A percentile compares a stretch with the other conserved stretches of the same genome.
Evolutionary conservation across 2,888 invertebrate species (phyloP).

Genomic region (Phlogophora meticulosa): DNA sequence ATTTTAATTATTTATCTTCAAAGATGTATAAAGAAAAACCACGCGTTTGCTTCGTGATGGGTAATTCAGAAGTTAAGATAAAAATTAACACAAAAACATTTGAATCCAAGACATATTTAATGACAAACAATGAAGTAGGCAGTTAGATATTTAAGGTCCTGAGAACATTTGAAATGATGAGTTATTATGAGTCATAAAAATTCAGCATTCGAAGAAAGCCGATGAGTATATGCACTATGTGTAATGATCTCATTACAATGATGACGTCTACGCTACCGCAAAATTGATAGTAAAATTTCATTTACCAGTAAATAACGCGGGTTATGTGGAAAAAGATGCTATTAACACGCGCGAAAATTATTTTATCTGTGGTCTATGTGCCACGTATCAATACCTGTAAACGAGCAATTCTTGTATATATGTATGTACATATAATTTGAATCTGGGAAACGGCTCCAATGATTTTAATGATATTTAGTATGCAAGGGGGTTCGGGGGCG

Average conservation of each 20-base stretch:
- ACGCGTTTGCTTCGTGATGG: no score
- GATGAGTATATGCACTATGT: conserved; percentile 1
- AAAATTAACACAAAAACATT: not conserved
- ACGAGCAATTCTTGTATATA: no score
- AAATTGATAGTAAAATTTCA: conserved; percentile 55
- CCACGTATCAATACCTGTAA: no score
- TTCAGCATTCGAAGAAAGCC: conserved; percentile 27
- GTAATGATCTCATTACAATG: conserved; percentile 39
- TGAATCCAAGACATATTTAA: conserved; percentile 6
- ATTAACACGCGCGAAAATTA: conserved; percentile 27
- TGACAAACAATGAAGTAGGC: conserved; percentile 14
- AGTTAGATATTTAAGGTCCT: conserved; percentile 11
- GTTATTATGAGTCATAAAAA: conserved; percentile 9
- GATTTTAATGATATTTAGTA: no score
- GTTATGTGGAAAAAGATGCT: conserved; percentile 35
- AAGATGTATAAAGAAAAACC: not conserved
- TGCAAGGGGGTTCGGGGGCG: no score
- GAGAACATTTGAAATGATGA: conserved; percentile 1
- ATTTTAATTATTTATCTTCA: conserved; percentile 5
- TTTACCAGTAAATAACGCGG: conserved; percentile 36
- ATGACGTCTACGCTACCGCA: conserved; percentile 15
- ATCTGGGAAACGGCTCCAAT: no score
- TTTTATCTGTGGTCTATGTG: conserved; percentile 21
- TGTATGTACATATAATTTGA: no score
- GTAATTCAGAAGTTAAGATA: not conserved